Percentiles rank a stretch among this genome's conserved stretches.
phyloP scores from a whole-genome alignment of 2,113 vertebrate species.

The Anas platyrhynchos region DNA sequence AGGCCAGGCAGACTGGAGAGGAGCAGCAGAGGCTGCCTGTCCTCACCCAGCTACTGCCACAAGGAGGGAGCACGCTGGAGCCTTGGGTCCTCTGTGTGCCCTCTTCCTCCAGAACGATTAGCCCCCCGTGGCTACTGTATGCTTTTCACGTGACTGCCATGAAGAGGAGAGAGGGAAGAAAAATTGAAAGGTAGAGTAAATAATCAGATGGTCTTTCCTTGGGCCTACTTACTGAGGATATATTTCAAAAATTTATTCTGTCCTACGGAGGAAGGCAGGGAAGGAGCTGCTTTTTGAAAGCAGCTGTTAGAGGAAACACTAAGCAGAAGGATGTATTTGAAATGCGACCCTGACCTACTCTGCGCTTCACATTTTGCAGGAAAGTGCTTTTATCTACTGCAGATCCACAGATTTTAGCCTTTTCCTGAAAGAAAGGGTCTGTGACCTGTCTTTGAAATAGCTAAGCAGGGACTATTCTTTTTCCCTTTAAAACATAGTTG shows the following conservation, averaged over 20 bases:
- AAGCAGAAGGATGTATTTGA: background rate
- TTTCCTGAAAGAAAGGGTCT: slow-evolving; percentile 24
- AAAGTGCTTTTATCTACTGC: slow-evolving; percentile 36
- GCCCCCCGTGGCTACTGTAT: background rate
- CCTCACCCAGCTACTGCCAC: background rate
- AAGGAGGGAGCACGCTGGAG: background rate
- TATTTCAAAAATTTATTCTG: background rate
- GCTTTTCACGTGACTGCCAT: background rate
- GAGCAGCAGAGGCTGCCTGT: background rate
- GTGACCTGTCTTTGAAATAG: slow-evolving; percentile 12
- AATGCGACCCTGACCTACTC: slow-evolving; percentile 13
- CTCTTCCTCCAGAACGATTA: background rate
- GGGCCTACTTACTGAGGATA: background rate
- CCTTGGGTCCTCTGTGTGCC: background rate
- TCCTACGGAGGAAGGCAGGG: accelerated
- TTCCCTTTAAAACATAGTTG: slow-evolving; percentile 7
- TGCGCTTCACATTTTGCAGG: background rate
- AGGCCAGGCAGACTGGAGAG: background rate
- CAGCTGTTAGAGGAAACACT: slow-evolving; percentile 13
- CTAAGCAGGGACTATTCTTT: slow-evolving; percentile 5
- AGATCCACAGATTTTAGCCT: slow-evolving; percentile 27
- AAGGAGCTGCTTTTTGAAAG: background rate
- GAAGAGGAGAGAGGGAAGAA: background rate
- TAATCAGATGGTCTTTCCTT: background rate
- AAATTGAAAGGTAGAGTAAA: background rate